Evolutionary conservation across 2,113 vertebrate genomes (phyloP).

Genomic region (Anthoscopus minutus): DNA sequence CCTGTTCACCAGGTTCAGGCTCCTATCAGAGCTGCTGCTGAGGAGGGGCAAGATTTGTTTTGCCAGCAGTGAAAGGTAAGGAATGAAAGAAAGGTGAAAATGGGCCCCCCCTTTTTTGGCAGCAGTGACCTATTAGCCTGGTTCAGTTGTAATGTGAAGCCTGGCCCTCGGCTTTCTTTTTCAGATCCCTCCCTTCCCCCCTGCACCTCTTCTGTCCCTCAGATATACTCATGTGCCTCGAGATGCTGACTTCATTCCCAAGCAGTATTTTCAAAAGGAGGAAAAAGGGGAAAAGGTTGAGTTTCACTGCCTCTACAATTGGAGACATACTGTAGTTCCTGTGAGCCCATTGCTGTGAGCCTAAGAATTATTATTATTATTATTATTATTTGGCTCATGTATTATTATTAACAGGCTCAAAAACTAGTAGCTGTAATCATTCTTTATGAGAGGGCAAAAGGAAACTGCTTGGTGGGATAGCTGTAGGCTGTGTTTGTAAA

Average conservation of each 20-base stretch:
- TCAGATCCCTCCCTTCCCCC: constrained; percentile 19
- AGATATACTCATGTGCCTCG: not conserved
- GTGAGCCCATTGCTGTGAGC: not conserved
- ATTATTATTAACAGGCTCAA: not conserved
- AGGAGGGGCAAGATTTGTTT: not conserved
- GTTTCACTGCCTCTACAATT: not conserved
- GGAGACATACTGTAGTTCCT: not conserved
- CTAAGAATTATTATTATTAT: not conserved
- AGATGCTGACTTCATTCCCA: not conserved
- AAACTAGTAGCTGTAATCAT: not conserved
- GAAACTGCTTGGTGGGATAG: not conserved
- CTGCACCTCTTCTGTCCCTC: not conserved
- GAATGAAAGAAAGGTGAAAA: constrained; percentile 49
- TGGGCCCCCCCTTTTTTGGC: not conserved
- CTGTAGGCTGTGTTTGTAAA: not conserved
- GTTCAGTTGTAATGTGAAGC: constrained; percentile 53
- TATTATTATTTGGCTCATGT: not conserved
- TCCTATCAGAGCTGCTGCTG: not conserved
- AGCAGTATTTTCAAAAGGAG: not conserved
- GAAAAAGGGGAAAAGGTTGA: not conserved
- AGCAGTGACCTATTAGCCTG: constrained; percentile 35
- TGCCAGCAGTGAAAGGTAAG: constrained; percentile 21
- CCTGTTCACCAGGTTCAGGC: constrained; percentile 29
- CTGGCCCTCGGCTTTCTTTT: not conserved
- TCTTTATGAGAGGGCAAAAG: not conserved